A percentile compares a stretch with the other conserved stretches of the same genome.
Evolutionary conservation across 2,888 invertebrate genomes (phyloP).

Genomic region (Cosmopolites sordidus): DNA sequence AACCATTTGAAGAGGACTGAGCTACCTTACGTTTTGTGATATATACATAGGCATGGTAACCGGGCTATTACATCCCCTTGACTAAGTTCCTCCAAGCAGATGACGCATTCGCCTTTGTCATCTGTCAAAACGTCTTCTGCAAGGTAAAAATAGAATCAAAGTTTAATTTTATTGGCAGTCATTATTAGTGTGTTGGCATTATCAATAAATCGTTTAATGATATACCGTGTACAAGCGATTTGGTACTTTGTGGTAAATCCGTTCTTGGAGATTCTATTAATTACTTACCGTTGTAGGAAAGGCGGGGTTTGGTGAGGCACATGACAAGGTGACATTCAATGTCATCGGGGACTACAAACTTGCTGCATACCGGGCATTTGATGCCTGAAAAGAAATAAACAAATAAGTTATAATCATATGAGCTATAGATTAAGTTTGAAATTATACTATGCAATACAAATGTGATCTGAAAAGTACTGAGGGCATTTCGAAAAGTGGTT

Average conservation of each 20-base stretch:
- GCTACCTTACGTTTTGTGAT: slow-evolving; percentile 85
- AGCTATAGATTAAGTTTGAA: no score
- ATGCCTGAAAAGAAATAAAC: slow-evolving; percentile 68
- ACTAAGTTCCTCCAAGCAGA: slow-evolving; percentile 94
- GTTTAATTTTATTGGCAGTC: no score
- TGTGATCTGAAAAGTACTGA: no score
- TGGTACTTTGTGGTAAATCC: background rate
- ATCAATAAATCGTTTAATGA: no score
- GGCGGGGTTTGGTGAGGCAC: slow-evolving; percentile 98
- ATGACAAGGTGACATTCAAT: slow-evolving; percentile 99
- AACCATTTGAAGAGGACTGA: no score
- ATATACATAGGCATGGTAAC: slow-evolving; percentile 98
- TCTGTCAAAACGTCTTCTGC: slow-evolving; percentile 95
- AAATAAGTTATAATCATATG: no score
- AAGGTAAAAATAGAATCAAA: slow-evolving; percentile 44
- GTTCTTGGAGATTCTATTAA: no score
- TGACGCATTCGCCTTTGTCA: slow-evolving; percentile 97
- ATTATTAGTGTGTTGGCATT: no score
- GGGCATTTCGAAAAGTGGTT: no score
- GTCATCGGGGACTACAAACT: slow-evolving; percentile 96
- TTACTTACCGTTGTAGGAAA: slow-evolving; percentile 95
- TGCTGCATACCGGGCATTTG: slow-evolving; percentile 98
- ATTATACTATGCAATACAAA: no score
- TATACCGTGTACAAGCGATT: no score
- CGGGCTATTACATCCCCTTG: slow-evolving; percentile 97